These are phyloP conservation scores for Rousettus leschenaultii DNA, from an alignment of 2,113 vertebrate genomes.

Conservation along the genomic window DNA sequence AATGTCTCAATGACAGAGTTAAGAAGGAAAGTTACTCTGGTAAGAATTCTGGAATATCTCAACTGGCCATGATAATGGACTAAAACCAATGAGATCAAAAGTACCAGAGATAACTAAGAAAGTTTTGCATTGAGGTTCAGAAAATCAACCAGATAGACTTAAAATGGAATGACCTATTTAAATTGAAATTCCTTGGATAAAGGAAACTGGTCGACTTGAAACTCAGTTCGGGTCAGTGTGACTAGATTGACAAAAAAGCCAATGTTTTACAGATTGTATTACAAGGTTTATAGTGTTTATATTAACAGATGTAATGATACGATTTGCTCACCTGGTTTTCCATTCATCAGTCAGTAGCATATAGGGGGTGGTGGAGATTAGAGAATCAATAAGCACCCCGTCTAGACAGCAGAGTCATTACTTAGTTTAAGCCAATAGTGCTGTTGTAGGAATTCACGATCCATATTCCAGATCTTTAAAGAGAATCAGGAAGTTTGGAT, in stretches of 20 bases:
- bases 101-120: neutral
- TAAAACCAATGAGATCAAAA: neutral
- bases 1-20: neutral
- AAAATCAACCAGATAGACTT: neutral
- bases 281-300: neutral
- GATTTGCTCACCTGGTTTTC: neutral
- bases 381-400: no score
- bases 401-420: neutral
- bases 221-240: neutral
- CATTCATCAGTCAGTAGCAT: neutral
- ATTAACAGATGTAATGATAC: neutral
- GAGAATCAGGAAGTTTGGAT: neutral
- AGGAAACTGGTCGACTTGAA: neutral
- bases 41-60: neutral
- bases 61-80: accelerated
- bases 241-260: neutral
- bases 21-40: neutral
- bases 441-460: neutral
- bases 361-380: neutral
- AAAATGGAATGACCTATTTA: neutral
- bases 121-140: neutral
- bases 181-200: neutral
- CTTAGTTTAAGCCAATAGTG: neutral
- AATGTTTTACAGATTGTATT: neutral
- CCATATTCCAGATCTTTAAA: neutral